Evolutionary conservation across 2,797 vertebrate species (phyloP).

Genomic region (Chaetodon trifasciatus): DNA sequence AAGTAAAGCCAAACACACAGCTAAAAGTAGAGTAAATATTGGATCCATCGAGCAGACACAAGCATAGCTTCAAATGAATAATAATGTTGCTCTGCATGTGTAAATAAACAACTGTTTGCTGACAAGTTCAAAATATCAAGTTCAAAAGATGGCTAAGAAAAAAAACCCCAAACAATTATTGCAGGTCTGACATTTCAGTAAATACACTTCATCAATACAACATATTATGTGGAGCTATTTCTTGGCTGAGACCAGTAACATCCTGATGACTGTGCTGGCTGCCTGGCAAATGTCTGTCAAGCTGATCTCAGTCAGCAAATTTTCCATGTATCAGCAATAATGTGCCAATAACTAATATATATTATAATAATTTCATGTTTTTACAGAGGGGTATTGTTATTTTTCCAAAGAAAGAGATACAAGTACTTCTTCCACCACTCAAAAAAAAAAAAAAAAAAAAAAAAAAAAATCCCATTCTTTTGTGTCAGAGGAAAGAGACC

Average conservation of each 20-base stretch:
- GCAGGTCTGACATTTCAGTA: too few species aligned
- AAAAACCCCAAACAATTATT: too few species aligned
- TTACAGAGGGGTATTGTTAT: too few species aligned
- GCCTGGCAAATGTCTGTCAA: background rate
- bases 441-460: too few species aligned
- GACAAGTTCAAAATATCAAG: background rate
- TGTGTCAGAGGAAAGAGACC: background rate
- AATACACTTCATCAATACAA: background rate
- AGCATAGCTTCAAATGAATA: background rate
- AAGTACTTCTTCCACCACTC: too few species aligned
- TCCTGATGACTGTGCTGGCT: background rate
- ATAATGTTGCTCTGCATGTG: background rate
- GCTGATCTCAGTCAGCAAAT: background rate
- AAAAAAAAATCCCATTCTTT: background rate
- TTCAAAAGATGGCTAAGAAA: too few species aligned
- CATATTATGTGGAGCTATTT: background rate
- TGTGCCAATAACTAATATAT: background rate
- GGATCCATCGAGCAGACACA: background rate
- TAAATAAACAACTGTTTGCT: background rate
- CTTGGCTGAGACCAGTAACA: background rate
- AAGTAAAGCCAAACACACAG: too few species aligned
- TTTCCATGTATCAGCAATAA: too few species aligned
- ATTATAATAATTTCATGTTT: too few species aligned
- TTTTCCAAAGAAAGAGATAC: too few species aligned
- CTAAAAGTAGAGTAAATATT: background rate